Base-by-base conservation (phyloP, 2,797 vertebrate species). In the Rhyacichthys aspro region DNA sequence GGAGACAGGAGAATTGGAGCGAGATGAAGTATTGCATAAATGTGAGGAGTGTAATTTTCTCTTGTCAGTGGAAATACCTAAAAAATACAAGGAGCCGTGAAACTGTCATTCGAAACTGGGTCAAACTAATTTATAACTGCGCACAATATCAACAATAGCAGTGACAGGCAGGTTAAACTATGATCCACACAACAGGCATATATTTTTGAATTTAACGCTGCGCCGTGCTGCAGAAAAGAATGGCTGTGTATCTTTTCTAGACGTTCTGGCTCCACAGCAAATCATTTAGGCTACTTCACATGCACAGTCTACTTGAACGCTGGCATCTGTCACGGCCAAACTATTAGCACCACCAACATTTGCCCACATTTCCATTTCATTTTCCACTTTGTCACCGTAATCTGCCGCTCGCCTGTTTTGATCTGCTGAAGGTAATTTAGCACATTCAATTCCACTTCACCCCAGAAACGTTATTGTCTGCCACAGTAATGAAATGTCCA, bases 101-200 rank as follows among this genome's bases (percentile, higher is more conserved):
- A 80, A 52, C 53, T 67, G 81, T 79, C 70, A 72, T 72, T 59
- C 61, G 71, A 82, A 89, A 89, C 63, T 86, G 70, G 87, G 81
- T 86, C 85, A 80, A 78, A 77, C 78, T 79, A 53, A 74, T 86
- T 84, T 85, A 39, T 59, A 74, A 42, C 41, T 3, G 65, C 45
- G 23, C 64, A 53, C 58, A n/a, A 28, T 71, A 56, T 76, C 70
- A 59, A 75, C 72, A 77, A 49, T 60, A 43, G 63, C 49, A 58
- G 57, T 43, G 66, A 67, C 73, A 61, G 78, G 63, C 71, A 79
- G 77, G 71, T 79, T 78, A 72, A 74, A 82, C 36, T 76, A 55
- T 46, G 57, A 70, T 28, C 28, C 45, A 43, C 59, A 71, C 65
- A 70, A 63, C 43, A 53, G 41, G 17, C 17, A 8, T 43, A 39